Evolutionary conservation across 2,113 vertebrate genomes (phyloP).

Genomic region (Amblyornis subalaris): DNA sequence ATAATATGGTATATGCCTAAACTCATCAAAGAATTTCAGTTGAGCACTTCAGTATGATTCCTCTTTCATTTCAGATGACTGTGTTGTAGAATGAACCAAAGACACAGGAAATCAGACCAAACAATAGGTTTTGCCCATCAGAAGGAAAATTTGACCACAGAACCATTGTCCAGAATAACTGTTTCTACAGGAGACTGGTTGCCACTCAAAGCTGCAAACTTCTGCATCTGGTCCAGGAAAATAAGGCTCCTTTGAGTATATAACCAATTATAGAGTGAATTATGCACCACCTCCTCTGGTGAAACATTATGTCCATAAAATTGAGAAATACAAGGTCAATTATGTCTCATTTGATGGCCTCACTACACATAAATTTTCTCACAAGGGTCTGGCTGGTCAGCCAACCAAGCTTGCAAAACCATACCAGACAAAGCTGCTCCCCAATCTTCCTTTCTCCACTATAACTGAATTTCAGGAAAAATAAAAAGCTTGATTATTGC

Average conservation of each 20-base stretch:
- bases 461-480: conserved; percentile 58
- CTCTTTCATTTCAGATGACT: conserved; percentile 72
- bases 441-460: neutral
- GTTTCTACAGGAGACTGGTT: neutral
- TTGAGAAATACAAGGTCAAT: conserved; percentile 22
- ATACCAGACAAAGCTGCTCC: neutral
- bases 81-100: conserved; percentile 52
- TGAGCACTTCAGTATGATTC: neutral
- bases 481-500: conserved; percentile 63
- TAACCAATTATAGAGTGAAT: conserved; percentile 68
- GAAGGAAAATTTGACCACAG: conserved; percentile 43
- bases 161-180: conserved; percentile 48
- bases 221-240: neutral
- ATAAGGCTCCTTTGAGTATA: conserved; percentile 32
- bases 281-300: conserved; percentile 58
- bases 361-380: conserved; percentile 62
- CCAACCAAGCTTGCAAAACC: conserved; percentile 34
- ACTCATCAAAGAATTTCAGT: neutral
- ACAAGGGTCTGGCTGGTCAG: neutral
- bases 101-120: conserved; percentile 12
- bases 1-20: neutral
- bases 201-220: conserved; percentile 57
- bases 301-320: neutral
- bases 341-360: conserved; percentile 52
- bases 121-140: neutral